Base-by-base conservation (phyloP, 2,888 invertebrate species). In the Siphonodentalium dalli region DNA sequence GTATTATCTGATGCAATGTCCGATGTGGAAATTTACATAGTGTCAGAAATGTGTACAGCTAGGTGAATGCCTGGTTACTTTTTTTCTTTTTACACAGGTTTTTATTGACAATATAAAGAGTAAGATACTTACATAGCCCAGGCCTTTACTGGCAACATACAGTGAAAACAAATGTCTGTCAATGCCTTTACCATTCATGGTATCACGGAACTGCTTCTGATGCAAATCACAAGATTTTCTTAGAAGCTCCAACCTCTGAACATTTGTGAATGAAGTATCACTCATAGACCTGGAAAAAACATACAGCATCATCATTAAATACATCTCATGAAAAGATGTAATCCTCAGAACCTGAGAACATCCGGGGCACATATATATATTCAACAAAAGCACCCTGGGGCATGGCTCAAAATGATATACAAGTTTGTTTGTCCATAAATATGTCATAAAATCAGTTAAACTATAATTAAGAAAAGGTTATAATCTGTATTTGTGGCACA, bases 161-260 rank as follows among this genome's bases (percentile, higher is more conserved):
- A 84, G 75, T 15, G 83, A 83, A 75, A 84, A 84, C 29, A 84
- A 69, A 68, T 84, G 84, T 11, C 84, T 69, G 64, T 85, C 84
- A 48, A 83, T 78, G 18, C 83, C 84, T 44, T 74, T 75, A 0
- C 84, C 84, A 62, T 79, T 83, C 84, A 84, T 84, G 13, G 83
- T 81, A 63, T 84, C 83, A 46, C 83, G 71, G 58, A 84, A 84
- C 44, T 82, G 62, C 15, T 66, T 67, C 51, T 83, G 83, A 61
- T 84, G 84, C 11, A 66, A 64, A 13, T 75, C 71, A 51, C 82
- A 82, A 2, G 84, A 82, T 39, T 59, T 53, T 13, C 70, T 58
- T 28, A 84, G 63, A 33, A 83, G 68, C 3, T 56, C 45, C n/a
- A 81, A 71, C 58, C 81, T 79, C 39, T 80, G 77, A n/a, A 74